Base-by-base conservation (phyloP, 1,140 invertebrate species). In the Cepaea nemoralis region DNA sequence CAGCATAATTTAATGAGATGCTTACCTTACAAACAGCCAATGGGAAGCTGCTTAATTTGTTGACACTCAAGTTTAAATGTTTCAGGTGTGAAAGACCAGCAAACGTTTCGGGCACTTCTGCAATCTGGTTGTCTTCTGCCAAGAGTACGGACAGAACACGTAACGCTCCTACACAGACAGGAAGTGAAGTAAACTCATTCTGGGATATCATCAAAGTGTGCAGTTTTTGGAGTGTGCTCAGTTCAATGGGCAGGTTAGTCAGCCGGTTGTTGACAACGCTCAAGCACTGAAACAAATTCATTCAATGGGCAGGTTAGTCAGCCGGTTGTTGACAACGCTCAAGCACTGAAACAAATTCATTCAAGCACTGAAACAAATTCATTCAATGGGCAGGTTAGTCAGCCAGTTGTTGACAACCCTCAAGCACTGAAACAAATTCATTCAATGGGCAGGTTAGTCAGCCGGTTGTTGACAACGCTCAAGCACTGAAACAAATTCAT, bases 1-100 rank as follows among this genome's bases (percentile, higher is more conserved):
- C n/a, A n/a, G n/a, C n/a, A n/a, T n/a, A n/a, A n/a, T n/a, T n/a
- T n/a, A n/a, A n/a, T n/a, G n/a, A n/a, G n/a, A n/a, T n/a, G n/a
- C n/a, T n/a, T n/a, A n/a, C n/a, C n/a, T n/a, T n/a, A 73, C 88
- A 88, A 22, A 91, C 74, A 37, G 86, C 45, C 6, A 63, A n/a
- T 14, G 91, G 90, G 70, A 92, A 88, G n/a, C 83, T 73, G 37
- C 79, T 81, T 55, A 92, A 85, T 40, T 85, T 80, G 67, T 91
- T 91, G 33, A 82, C 85, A 70, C 83, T 88, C 0, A 92, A 67
- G 73, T 86, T 87, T 27, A 92, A 76, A 75, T 89, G 87, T 37
- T 82, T 81, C 22, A 92, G 80, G 80, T 86, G 84, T 50, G 71
- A 77, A 19, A 91, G 81, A 63, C 85, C 77, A 19, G 83, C 87